A percentile compares a stretch with the other conserved stretches of the same genome.
phyloP scores from a whole-genome alignment of 2,113 vertebrate species.

The Mustela lutreola region DNA sequence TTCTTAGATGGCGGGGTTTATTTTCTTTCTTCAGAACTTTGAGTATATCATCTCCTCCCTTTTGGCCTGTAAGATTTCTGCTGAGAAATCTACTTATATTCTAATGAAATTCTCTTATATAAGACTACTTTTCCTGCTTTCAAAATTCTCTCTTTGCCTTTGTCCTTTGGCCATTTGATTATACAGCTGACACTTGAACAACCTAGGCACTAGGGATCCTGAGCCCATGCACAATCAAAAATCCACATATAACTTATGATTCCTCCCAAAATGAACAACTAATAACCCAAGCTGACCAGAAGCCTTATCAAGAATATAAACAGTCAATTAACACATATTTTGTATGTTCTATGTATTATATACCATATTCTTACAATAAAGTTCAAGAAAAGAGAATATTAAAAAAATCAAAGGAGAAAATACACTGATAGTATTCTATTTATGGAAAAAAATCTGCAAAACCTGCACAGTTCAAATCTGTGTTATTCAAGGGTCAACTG shows the following conservation, averaged over 20 bases:
- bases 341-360: background rate
- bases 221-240: background rate
- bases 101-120: background rate
- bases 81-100: background rate
- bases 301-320: background rate
- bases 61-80: background rate
- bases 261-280: background rate
- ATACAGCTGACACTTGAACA: background rate
- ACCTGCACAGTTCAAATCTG: background rate
- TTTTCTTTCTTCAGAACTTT: background rate
- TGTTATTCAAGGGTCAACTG: background rate
- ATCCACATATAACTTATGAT: background rate
- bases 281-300: background rate
- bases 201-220: background rate
- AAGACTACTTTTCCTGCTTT: background rate
- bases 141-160: conserved; percentile 10
- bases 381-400: background rate
- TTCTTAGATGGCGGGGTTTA: background rate
- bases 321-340: background rate
- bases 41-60: background rate
- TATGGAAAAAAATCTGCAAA: background rate
- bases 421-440: background rate
- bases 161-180: background rate
- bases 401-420: background rate
- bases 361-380: background rate